Evolutionary conservation across 1,140 invertebrate species (phyloP), one percentile per base, ranked within the genome.

Genomic region (Zaprionus inermis): DNA sequence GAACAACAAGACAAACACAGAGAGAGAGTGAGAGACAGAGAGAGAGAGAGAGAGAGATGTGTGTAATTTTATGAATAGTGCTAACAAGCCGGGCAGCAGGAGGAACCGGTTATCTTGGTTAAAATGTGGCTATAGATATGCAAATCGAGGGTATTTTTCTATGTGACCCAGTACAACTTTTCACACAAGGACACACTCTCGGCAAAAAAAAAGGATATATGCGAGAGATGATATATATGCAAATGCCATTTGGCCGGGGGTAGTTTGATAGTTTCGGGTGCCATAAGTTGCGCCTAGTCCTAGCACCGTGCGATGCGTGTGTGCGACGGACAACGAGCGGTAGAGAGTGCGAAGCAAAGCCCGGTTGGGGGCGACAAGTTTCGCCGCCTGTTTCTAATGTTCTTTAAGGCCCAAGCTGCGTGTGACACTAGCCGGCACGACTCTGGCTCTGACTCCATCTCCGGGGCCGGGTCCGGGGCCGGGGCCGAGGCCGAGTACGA

Each of bases 331-430:
- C n/a, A n/a, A n/a, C n/a, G n/a, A n/a, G n/a, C n/a, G n/a, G n/a
- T n/a, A n/a, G n/a, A n/a, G 51, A 57, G 61, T 36, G 34, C n/a
- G 28, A 11, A 14, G 30, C n/a, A 14, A n/a, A 14, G 46, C 24
- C 49, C n/a, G 24, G 46, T 52, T 14, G 34, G 57, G 68, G 69
- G 76, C 72, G 76, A 88, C 72, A 86, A 88, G 72, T 89, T 86
- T 81, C 46, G 75, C 64, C 72, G 81, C 81, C 83, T 89, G 84
- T 76, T 88, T 72, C 73, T 77, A 88, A 88, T 88, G 83, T 88
- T 71, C 83, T 89, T 89, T 76, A 83, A 80, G 73, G 77, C 72
- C 74, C 78, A 83, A 57, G 66, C 72, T 70, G 72, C 72, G 67
- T 74, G 66, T 74, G 72, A 74, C 72, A 63, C 58, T 70, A 41